Base-by-base conservation (phyloP, 2,113 vertebrate species). In the Asarcornis scutulata region DNA sequence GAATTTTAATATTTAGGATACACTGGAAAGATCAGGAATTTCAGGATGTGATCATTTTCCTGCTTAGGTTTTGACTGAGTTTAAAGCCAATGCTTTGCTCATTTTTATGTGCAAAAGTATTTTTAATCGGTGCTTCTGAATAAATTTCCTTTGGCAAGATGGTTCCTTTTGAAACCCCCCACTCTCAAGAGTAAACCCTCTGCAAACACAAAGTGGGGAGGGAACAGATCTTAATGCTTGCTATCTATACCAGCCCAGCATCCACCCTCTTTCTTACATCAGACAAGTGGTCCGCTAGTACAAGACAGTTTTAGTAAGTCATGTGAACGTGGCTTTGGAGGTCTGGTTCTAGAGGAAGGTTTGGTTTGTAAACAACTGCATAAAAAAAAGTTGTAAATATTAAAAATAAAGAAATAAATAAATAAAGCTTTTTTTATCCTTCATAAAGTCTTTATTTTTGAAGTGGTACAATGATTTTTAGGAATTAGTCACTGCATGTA, bases 201-300 rank as follows among this genome's bases (percentile, higher is more conserved):
- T 59, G 42, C 26, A 60, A 40, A 48, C 5, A 25, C 14, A n/a
- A 50, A 77, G 44, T n/a, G 36, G 26, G 53, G 55, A 72, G 13
- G 11, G 25, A 62, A 34, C 26, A 62, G 46, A 36, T 40, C 25
- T 53, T 63, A 18, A 22, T 22, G 9, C 62, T 66, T 67, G 53
- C 26, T 88, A 2, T 22, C 21, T 22, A 1, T 62, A 48, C 29
- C 12, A 17, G 10, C 38, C 31, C 13, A 20, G 6, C 0, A 1
- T 11, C 8, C 50, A 18, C n/a, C 26, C 42, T 59, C 7, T 83
- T 89, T 72, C 31, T 82, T 72, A n/a, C 9, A 6, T 64, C 16
- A 3, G 34, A 32, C 38, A 55, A 72, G 44, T 36, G 2, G 9
- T 60, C 59, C 31, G 17, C 13, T 50, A 12, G 16, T 68, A 27